These are phyloP conservation scores for Epsilonema sp. DNA, from an alignment of 2,888 invertebrate species.

Conservation along the genomic window DNA sequence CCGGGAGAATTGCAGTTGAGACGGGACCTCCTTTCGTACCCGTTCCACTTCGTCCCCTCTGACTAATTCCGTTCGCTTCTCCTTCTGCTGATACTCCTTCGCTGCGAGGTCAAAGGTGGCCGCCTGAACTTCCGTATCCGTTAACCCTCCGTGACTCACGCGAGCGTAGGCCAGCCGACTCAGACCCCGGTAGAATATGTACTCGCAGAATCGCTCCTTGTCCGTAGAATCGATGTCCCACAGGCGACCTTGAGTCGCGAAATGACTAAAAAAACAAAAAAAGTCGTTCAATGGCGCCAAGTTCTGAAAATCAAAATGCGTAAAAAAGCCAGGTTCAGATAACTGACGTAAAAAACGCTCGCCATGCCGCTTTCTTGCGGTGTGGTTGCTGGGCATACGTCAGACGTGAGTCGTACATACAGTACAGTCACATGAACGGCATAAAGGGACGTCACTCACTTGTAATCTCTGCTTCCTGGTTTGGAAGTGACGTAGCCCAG, in stretches of 20 bases:
- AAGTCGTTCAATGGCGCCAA: no score
- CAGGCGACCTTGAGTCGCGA: slow-evolving; percentile 23
- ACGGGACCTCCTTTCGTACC: neutral
- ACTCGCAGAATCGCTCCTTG: slow-evolving; percentile 31
- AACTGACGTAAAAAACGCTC: no score
- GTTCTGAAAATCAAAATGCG: no score
- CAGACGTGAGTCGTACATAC: no score
- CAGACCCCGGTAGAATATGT: slow-evolving; percentile 31
- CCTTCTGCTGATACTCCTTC: neutral
- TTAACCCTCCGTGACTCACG: slow-evolving; percentile 31
- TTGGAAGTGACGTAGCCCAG: slow-evolving; percentile 33
- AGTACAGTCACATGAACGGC: no score
- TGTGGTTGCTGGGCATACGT: no score
- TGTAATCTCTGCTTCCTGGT: slow-evolving; percentile 29
- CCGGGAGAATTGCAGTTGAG: neutral
- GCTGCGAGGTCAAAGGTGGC: slow-evolving; percentile 25
- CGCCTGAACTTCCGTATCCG: slow-evolving; percentile 32
- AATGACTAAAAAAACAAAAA: no score
- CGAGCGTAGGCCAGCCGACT: slow-evolving; percentile 30
- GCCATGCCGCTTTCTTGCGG: no score
- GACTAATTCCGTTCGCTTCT: slow-evolving; percentile 14
- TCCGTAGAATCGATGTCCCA: slow-evolving; percentile 32
- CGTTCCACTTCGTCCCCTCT: no score
- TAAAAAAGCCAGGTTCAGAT: no score
- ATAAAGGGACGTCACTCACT: no score